Base-by-base conservation (phyloP, 2,113 vertebrate genomes). In the Zosterops lateralis region DNA sequence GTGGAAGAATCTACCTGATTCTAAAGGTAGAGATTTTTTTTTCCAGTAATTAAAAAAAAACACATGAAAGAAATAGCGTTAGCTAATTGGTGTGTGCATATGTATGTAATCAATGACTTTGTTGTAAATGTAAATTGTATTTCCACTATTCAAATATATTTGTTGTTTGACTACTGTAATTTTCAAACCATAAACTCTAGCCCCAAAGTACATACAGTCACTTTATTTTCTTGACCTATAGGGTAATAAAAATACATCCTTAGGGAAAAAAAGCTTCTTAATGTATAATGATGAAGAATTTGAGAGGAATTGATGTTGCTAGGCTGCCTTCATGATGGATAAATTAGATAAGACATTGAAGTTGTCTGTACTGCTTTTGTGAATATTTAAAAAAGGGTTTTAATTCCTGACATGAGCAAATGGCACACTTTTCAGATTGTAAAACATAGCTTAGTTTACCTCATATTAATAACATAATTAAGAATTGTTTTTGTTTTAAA, bases 401-500 rank as follows among this genome's bases (percentile, higher is more conserved):
- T 68, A 3, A 42, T 64, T 92, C 29, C 21, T 81, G 45, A 10
- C 8, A 20, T 1, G 1, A 10, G 2, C 3, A 80, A 76, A 26
- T 24, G 8, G 6, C 2, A 2, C 0, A 3, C 7, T 65, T 83
- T 62, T 60, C 58, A 62, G 13, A 40, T 56, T n/a, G 4, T 8
- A 82, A 57, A 61, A 32, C 28, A 44, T 57, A 57, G 31, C 9
- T 84, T 93, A 73, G 9, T 73, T 76, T 89, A 9, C 10, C 6
- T 88, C 9, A 36, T 48, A 80, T 70, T 36, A 42, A 38, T 77
- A 70, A 36, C 10, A 26, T 40, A 75, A 32, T 75, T 75, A 80
- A 10, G 2, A 79, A 18, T 32, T 40, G 3, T 42, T 94, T 80
- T 38, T 0, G 19, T 77, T 48, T 73, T 70, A 50, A 60, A 62